These are phyloP conservation scores for Hydrolagus colliei DNA, from an alignment of 2,797 vertebrate species.

Conservation along the genomic window DNA sequence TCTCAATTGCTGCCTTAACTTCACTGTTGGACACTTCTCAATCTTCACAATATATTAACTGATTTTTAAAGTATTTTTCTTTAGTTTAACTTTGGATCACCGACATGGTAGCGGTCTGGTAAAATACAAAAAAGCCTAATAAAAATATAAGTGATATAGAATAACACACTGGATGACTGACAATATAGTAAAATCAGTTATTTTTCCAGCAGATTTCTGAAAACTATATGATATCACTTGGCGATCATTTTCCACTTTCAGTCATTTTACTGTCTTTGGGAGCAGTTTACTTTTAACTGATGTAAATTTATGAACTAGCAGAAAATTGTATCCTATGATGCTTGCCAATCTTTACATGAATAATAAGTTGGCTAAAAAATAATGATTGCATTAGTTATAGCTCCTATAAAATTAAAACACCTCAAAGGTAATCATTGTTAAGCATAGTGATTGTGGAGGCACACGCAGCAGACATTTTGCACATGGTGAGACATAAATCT, in stretches of 20 bases:
- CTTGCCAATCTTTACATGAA: too few species aligned
- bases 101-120: neutral
- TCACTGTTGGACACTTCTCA: neutral
- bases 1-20: constrained; percentile 13
- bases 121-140: neutral
- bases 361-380: too few species aligned
- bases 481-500: too few species aligned
- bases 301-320: too few species aligned
- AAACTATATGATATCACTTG: neutral
- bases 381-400: too few species aligned
- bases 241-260: neutral
- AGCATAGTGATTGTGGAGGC: too few species aligned
- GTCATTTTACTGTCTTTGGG: too few species aligned
- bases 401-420: too few species aligned
- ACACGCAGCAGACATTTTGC: too few species aligned
- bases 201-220: neutral
- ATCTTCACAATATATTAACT: neutral
- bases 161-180: neutral
- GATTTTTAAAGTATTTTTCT: neutral
- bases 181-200: neutral
- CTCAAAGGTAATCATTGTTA: too few species aligned
- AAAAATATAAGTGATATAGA: neutral
- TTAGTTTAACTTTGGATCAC: neutral
- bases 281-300: too few species aligned
- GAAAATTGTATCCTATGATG: too few species aligned